Evolutionary conservation across 2,797 vertebrate genomes (phyloP).

Genomic region (Brachyalestes nurse): DNA sequence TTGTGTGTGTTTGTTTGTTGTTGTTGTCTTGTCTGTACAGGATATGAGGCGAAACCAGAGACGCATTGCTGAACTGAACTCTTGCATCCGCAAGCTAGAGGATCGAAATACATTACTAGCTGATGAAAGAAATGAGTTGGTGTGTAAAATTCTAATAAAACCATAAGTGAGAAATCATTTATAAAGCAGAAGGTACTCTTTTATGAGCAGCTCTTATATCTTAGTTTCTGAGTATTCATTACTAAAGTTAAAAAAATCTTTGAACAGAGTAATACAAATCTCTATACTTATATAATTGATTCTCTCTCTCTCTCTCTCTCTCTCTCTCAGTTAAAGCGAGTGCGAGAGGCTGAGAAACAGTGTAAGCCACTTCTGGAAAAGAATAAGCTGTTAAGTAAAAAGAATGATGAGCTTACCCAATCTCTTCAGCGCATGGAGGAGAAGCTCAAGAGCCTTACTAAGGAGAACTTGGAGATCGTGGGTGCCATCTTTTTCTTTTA

Average conservation of each 20-base stretch:
- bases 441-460: conserved; percentile 88
- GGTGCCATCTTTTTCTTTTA: conserved; percentile 41
- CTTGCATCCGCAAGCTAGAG: conserved; percentile 92
- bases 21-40: conserved; percentile 66
- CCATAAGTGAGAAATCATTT: background rate
- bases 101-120: conserved; percentile 93
- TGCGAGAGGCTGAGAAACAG: conserved; percentile 95
- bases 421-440: conserved; percentile 95
- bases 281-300: too few relatives aligned
- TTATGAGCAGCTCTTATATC: too few relatives aligned
- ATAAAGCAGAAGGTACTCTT: background rate
- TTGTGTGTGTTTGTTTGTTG: background rate
- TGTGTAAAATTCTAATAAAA: conserved; percentile 57
- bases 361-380: conserved; percentile 96
- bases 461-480: conserved; percentile 97
- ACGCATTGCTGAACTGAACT: conserved; percentile 91
- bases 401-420: conserved; percentile 94
- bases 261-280: too few relatives aligned
- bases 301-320: background rate
- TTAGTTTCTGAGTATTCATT: background rate
- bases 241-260: background rate
- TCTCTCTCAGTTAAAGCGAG: conserved; percentile 86
- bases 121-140: conserved; percentile 94
- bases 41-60: conserved; percentile 95
- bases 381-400: conserved; percentile 94